Conservation (phyloP, 2,888 invertebrate species). For the Tipula unca region DNA sequence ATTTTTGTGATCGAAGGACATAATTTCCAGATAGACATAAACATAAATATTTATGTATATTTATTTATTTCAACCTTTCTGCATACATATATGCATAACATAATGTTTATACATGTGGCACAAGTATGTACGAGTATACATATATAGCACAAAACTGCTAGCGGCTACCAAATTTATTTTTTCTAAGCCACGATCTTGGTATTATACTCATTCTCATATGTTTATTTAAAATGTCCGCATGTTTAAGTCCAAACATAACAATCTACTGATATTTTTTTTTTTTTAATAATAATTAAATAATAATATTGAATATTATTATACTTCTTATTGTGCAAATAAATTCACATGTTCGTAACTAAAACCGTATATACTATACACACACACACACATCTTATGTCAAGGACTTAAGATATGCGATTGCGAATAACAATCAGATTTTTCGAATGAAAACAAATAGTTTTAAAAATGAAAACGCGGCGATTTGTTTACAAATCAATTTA, state of each 20-base stretch:
- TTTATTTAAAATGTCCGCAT: neutral
- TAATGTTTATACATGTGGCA: neutral
- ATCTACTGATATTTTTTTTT: neutral
- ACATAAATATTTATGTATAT: neutral
- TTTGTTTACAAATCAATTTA: neutral
- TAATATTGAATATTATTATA: neutral
- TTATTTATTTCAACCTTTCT: neutral
- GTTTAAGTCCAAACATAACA: neutral
- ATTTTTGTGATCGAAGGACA: neutral
- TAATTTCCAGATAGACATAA: neutral
- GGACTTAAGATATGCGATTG: neutral
- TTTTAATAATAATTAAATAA: neutral
- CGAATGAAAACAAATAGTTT: neutral
- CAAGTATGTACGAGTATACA: neutral
- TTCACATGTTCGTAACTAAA: neutral
- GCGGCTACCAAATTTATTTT: neutral
- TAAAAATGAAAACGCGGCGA: neutral
- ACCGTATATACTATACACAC: too few species aligned
- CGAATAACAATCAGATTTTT: neutral
- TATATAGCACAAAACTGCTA: neutral
- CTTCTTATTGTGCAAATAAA: neutral
- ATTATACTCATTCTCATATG: neutral
- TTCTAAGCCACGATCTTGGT: neutral
- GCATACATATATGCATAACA: neutral
- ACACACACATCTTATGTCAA: neutral